phyloP scores from a whole-genome alignment of 2,797 vertebrate genomes.

The Varecia variegata region DNA sequence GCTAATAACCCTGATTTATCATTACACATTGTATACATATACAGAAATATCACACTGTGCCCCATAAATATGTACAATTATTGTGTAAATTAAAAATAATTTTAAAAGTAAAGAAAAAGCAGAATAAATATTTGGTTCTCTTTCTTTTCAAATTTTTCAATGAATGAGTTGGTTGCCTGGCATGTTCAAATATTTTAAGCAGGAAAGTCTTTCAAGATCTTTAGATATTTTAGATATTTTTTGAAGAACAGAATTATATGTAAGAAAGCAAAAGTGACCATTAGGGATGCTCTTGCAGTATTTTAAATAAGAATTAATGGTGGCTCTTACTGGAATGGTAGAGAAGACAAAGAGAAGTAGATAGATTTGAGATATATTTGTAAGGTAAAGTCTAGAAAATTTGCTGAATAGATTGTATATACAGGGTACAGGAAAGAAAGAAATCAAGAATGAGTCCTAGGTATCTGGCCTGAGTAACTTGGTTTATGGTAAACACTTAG shows the following conservation, averaged over 20 bases:
- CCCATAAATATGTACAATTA: neutral
- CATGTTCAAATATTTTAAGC: neutral
- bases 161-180: neutral
- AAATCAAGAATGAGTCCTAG: slow-evolving; percentile 5
- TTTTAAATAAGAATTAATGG: neutral
- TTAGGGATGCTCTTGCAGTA: neutral
- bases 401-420: neutral
- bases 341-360: neutral
- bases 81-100: neutral
- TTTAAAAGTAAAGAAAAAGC: neutral
- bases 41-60: neutral
- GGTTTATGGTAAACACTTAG: neutral
- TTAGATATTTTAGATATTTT: neutral
- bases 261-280: neutral
- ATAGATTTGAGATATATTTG: neutral
- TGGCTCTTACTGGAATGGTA: neutral
- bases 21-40: neutral
- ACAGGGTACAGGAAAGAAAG: neutral
- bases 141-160: slow-evolving; percentile 32
- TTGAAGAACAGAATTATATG: neutral
- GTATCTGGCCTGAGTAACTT: neutral
- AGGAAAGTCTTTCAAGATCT: neutral
- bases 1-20: neutral
- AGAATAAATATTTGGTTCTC: neutral
- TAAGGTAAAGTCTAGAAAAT: neutral